Conservation (phyloP, 2,113 vertebrate genomes). For the Osmerus mordax region DNA sequence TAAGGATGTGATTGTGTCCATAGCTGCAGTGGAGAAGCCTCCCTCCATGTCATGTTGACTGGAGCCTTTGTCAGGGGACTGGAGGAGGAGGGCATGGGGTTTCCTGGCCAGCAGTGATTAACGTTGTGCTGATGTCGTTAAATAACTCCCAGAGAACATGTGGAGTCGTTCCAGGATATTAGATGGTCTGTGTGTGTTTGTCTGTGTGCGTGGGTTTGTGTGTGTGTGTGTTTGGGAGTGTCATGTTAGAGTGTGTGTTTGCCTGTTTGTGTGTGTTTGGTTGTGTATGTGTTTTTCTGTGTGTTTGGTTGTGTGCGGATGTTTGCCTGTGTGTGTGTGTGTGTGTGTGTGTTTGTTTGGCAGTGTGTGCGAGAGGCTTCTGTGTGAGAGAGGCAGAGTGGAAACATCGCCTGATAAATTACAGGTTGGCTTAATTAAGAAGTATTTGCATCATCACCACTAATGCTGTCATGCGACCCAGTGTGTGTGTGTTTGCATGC, state of each 20-base stretch:
- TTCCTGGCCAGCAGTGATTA: background rate
- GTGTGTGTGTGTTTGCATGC: background rate
- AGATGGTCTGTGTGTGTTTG: slow-evolving; percentile 5
- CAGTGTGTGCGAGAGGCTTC: background rate
- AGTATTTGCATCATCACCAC: too few species aligned
- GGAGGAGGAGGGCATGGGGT: background rate
- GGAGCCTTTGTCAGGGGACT: background rate
- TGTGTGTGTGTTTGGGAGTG: slow-evolving; percentile 9
- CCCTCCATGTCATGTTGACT: background rate
- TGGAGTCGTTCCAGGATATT: slow-evolving; percentile 7
- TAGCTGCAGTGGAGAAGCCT: too few species aligned
- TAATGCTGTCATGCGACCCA: too few species aligned
- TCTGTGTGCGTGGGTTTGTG: slow-evolving; percentile 8
- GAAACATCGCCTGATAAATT: too few species aligned
- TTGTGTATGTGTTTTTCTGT: background rate
- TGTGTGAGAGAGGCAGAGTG: background rate
- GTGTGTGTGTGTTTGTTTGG: background rate
- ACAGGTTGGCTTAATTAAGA: too few species aligned
- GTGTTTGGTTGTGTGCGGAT: background rate
- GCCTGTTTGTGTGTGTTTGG: background rate
- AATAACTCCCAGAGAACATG: slow-evolving; percentile 1
- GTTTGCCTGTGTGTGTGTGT: background rate
- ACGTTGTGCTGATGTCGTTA: background rate
- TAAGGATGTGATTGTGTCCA: background rate
- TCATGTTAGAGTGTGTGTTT: background rate